Evolutionary conservation across 2,113 vertebrate genomes (phyloP), one percentile per base, ranked within the genome.

Genomic region (Psittacara wagleri): DNA sequence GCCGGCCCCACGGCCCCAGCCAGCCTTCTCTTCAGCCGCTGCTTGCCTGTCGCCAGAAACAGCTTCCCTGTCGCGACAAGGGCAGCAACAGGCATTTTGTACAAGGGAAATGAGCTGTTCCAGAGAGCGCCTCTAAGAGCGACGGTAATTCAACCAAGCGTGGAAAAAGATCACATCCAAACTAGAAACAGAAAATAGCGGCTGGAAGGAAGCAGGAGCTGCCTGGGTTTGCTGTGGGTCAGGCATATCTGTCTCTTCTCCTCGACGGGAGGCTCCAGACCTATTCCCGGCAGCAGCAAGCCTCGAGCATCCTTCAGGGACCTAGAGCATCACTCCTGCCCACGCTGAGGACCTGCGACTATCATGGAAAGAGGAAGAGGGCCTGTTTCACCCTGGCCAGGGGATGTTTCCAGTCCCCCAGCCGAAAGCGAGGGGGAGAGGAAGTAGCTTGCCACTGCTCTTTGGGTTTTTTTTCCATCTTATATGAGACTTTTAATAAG

Each of bases 121-220:
- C 55, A 51, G 46, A 1, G 11, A 25, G 19, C 6, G 5, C 22
- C 23, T 54, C 8, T 23, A 37, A 28, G 20, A 28, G 8, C 1
- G 28, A 28, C 15, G 31, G 37, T 24, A 79, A 41, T 67, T 37
- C 29, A 54, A 0, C 10, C 22, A 4, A 37, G 10, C 0, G 16
- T 33, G 33, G 35, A 61, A 8, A 29, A 44, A 44, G 33, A 37
- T 6, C 23, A 3, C 44, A 6, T 23, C 29, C 15, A 8, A 62
- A 10, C 8, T 22, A 35, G 37, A 66, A 66, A 37, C 9, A 9
- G 31, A 49, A 69, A 52, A 48, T 1, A 25, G 3, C 1, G 1
- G 3, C 1, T 6, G 29, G n/a, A 44, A 54, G 31, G 61, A 41
- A 57, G 22, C 9, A 13, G 59, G 39, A 80, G 24, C 20, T 22